phyloP scores from a whole-genome alignment of 2,888 invertebrate species.

The Syritta pipiens region DNA sequence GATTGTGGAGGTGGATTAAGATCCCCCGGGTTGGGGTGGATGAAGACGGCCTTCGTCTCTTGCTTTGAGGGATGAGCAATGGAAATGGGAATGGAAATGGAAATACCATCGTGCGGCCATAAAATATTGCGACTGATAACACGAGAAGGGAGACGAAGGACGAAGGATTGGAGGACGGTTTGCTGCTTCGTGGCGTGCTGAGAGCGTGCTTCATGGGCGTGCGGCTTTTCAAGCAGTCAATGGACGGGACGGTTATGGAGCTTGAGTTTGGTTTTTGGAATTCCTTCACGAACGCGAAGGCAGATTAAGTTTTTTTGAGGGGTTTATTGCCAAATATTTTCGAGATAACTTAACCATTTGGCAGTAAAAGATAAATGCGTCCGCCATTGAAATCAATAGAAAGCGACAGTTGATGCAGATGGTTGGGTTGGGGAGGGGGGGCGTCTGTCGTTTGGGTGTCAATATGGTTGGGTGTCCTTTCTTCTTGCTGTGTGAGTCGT shows the following conservation, averaged over 20 bases:
- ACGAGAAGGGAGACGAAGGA: too few relatives aligned
- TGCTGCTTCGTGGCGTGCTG: not conserved
- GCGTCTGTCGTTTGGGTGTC: too few relatives aligned
- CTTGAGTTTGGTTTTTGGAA: too few relatives aligned
- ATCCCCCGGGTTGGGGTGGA: slow-evolving; percentile 13
- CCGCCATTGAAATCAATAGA: not conserved
- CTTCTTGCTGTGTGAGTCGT: too few relatives aligned
- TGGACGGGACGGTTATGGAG: too few relatives aligned
- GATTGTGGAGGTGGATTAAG: not conserved
- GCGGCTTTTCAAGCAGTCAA: too few relatives aligned
- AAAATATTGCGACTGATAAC: slow-evolving; percentile 50
- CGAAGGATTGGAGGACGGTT: too few relatives aligned
- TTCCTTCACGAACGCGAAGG: not conserved
- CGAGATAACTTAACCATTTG: not conserved
- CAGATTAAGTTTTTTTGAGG: not conserved
- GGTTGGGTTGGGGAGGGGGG: too few relatives aligned
- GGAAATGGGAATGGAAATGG: slow-evolving; percentile 36
- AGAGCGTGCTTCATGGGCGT: too few relatives aligned
- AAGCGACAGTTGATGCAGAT: too few relatives aligned
- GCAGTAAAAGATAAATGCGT: not conserved
- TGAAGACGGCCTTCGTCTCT: slow-evolving; percentile 19
- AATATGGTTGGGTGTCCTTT: too few relatives aligned
- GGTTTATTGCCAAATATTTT: slow-evolving; percentile 12
- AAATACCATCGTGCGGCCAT: slow-evolving; percentile 39
- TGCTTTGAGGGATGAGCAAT: not conserved